Evolutionary conservation across 2,888 invertebrate genomes (phyloP).

Genomic region (Halictus quadricinctus): DNA sequence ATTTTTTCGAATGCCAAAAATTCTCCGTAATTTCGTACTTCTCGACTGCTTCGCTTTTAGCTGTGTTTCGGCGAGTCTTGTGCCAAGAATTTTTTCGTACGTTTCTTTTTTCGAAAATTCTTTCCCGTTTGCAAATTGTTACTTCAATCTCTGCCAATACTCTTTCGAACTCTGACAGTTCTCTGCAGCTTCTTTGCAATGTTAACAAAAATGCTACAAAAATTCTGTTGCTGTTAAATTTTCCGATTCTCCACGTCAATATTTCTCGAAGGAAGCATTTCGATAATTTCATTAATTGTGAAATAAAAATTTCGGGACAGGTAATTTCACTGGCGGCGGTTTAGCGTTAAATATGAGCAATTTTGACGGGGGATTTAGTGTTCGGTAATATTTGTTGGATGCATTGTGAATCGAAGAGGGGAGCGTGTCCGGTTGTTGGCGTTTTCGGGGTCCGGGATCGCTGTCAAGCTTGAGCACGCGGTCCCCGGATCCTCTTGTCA

Average conservation of each 20-base stretch:
- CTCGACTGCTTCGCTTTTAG: neutral
- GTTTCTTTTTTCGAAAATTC: neutral
- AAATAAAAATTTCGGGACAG: too few relatives aligned
- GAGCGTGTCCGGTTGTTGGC: neutral
- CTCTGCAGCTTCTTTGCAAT: too few relatives aligned
- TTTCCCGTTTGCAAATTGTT: neutral
- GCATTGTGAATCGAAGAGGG: neutral
- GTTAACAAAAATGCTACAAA: too few relatives aligned
- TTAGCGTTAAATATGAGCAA: too few relatives aligned
- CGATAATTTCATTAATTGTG: too few relatives aligned
- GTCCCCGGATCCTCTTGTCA: slow-evolving; percentile 36
- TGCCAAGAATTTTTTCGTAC: neutral
- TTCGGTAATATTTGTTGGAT: neutral
- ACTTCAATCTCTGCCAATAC: neutral
- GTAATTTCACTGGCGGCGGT: too few relatives aligned
- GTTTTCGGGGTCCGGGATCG: neutral
- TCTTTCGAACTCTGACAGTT: neutral
- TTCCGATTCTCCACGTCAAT: too few relatives aligned
- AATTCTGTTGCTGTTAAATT: too few relatives aligned
- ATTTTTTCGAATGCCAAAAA: neutral
- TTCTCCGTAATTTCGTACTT: neutral
- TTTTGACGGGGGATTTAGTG: neutral
- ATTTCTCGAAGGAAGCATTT: too few relatives aligned
- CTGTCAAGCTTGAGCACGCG: neutral
- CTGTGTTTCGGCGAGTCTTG: neutral